A percentile compares a stretch with the other conserved stretches of the same genome.
These are phyloP conservation scores for Drosophila guanche DNA, from an alignment of 1,140 invertebrate species.

Conservation along the genomic window DNA sequence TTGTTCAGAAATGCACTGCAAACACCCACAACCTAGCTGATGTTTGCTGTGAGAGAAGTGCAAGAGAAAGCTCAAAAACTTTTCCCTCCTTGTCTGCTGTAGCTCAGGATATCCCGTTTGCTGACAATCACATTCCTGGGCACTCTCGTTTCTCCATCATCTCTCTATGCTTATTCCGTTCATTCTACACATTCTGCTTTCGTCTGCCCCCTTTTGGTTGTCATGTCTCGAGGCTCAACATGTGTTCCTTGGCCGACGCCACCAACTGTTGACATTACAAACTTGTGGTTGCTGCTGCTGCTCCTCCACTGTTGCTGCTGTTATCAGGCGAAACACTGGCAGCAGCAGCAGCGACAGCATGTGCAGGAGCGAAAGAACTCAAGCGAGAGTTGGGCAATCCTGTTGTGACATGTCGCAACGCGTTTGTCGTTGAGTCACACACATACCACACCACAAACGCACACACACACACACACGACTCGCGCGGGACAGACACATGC, in stretches of 20 bases:
- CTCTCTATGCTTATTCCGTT: slow-evolving; percentile 10
- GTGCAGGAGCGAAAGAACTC: not conserved
- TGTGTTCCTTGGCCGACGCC: slow-evolving; percentile 53
- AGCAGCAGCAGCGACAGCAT: not conserved
- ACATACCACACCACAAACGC: too few relatives aligned
- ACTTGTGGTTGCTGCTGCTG: slow-evolving; percentile 34
- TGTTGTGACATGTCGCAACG: slow-evolving; percentile 74
- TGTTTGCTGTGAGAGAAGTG: too few relatives aligned
- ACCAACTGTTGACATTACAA: slow-evolving; percentile 68
- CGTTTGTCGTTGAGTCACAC: slow-evolving; percentile 21
- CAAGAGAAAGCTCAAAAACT: too few relatives aligned
- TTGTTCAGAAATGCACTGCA: too few relatives aligned
- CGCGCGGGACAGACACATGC: slow-evolving; percentile 42
- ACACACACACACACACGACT: slow-evolving; percentile 3
- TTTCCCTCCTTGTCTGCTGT: too few relatives aligned
- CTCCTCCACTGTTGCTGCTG: slow-evolving; percentile 25
- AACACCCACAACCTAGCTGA: too few relatives aligned
- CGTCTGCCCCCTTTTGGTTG: not conserved
- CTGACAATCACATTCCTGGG: too few relatives aligned
- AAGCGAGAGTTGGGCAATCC: slow-evolving; percentile 25
- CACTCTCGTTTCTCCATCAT: slow-evolving; percentile 11
- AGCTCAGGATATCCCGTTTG: too few relatives aligned
- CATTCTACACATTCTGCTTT: slow-evolving; percentile 24
- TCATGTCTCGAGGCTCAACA: slow-evolving; percentile 41
- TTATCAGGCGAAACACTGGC: slow-evolving; percentile 41